Base-by-base conservation (phyloP, 2,888 invertebrate species). In the Bombylius major region DNA sequence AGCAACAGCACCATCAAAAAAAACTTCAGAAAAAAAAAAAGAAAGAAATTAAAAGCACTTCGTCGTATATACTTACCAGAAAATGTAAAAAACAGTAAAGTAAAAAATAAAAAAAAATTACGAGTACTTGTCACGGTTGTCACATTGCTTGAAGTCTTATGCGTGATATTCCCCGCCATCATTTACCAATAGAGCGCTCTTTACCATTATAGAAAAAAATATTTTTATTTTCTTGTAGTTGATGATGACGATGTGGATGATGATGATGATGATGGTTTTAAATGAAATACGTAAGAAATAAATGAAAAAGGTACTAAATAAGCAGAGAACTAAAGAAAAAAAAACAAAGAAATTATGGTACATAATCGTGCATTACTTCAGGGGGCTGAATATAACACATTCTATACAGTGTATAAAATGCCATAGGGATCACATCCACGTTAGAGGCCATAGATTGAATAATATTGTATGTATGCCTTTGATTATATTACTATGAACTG, bases 81-180 rank as follows among this genome's bases (percentile, higher is more conserved):
- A 23, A 23, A 23, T 23, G 1, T 23, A 11, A 42, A 42, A 42
- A 9, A 9, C 39, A 4, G 4, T n/a, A n/a, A 3, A 23, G 23
- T 23, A 23, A 11, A 11, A 7, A 42, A 11, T 1, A 11, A 42
- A 42, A 11, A 11, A 42, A 42, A 42, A 42, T 11, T 42, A 42
- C 39, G 58, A 52, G 53, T 53, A 56, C 53, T 56, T 56, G 56
- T 56, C 56, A 56, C 53, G 56, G 49, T 56, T 56, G 56, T 56
- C 56, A 56, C 56, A 53, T 49, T 33, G 49, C 39, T 56, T 56
- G 52, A 56, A 53, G 49, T 46, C 12, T 45, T 50, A 56, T 56
- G 56, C 56, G 56, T 56, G 56, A 56, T 56, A 52, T 52, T 56
- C 56, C 46, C 39, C 48, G 53, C 56, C 56, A 56, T 51, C 47